These are phyloP conservation scores for Netta rufina DNA, from an alignment of 2,797 vertebrate genomes.

Conservation along the genomic window DNA sequence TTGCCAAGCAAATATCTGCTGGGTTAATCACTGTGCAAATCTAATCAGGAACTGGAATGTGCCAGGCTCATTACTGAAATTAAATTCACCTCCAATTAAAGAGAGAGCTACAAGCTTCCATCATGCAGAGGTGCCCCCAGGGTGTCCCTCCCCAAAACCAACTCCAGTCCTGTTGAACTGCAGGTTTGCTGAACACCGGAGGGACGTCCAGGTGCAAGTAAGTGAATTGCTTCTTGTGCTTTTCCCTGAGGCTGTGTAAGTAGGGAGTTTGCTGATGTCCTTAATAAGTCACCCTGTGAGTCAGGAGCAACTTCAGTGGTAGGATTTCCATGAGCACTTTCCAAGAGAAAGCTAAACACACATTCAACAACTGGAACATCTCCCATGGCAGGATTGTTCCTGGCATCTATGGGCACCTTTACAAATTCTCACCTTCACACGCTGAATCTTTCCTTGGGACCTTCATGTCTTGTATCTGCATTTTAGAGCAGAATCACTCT, in stretches of 20 bases:
- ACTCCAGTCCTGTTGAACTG: slow-evolving; percentile 1
- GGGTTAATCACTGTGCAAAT: slow-evolving; percentile 68
- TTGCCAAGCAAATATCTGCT: slow-evolving; percentile 60
- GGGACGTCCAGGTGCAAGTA: slow-evolving; percentile 47
- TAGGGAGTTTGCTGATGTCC: neutral
- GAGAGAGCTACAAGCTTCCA: slow-evolving; percentile 56
- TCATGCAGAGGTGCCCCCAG: slow-evolving; percentile 22
- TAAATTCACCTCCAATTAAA: slow-evolving; percentile 68
- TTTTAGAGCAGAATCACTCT: neutral
- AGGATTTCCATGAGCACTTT: neutral
- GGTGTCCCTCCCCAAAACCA: slow-evolving; percentile 48
- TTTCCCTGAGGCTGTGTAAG: neutral
- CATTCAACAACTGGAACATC: neutral
- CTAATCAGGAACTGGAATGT: slow-evolving; percentile 69
- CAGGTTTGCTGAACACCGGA: neutral
- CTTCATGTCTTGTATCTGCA: accelerated
- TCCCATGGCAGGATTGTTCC: neutral
- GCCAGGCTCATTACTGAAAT: slow-evolving; percentile 69
- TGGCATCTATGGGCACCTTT: neutral
- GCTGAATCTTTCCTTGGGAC: neutral
- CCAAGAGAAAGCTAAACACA: neutral
- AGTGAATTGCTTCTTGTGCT: slow-evolving; percentile 3
- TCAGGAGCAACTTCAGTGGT: neutral
- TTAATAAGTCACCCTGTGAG: slow-evolving; percentile 43
- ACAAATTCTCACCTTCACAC: neutral